phyloP scores from a whole-genome alignment of 2,113 vertebrate genomes.

The Thamnaconus septentrionalis region DNA sequence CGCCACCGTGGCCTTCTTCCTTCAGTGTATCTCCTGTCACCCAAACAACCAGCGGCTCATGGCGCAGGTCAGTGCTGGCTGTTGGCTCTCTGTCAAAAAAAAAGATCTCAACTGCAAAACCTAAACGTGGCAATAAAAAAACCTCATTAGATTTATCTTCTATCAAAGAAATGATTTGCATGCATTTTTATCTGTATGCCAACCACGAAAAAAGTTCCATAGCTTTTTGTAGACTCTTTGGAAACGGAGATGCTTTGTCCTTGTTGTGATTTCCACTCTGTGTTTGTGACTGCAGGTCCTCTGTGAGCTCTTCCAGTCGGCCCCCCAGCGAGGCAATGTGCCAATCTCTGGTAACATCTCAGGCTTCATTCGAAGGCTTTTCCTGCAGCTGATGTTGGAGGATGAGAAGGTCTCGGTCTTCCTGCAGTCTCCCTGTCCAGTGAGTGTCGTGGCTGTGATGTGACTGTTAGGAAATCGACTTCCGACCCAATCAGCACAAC shows the following conservation, averaged over 20 bases:
- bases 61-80: slow-evolving; percentile 84
- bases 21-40: slow-evolving; percentile 98
- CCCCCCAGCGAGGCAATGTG: slow-evolving; percentile 90
- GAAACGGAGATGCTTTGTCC: too few species aligned
- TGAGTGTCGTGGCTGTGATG: slow-evolving; percentile 64
- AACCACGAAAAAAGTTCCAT: too few species aligned
- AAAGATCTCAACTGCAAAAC: too few species aligned
- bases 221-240: too few species aligned
- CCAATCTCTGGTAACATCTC: slow-evolving; percentile 97
- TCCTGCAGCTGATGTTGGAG: slow-evolving; percentile 97
- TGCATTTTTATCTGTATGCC: too few species aligned
- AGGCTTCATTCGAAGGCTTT: slow-evolving; percentile 94
- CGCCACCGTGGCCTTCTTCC: slow-evolving; percentile 94
- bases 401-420: slow-evolving; percentile 99
- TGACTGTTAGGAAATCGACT: background rate
- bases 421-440: slow-evolving; percentile 97
- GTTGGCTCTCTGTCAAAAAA: too few species aligned
- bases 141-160: too few species aligned
- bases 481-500: too few species aligned
- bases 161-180: too few species aligned
- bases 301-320: slow-evolving; percentile 96
- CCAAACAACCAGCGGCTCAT: slow-evolving; percentile 98
- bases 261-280: background rate
- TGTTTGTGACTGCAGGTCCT: slow-evolving; percentile 82
- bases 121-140: too few species aligned